These are phyloP conservation scores for Bovichtus variegatus DNA, from an alignment of 2,797 vertebrate species.

Conservation along the genomic window DNA sequence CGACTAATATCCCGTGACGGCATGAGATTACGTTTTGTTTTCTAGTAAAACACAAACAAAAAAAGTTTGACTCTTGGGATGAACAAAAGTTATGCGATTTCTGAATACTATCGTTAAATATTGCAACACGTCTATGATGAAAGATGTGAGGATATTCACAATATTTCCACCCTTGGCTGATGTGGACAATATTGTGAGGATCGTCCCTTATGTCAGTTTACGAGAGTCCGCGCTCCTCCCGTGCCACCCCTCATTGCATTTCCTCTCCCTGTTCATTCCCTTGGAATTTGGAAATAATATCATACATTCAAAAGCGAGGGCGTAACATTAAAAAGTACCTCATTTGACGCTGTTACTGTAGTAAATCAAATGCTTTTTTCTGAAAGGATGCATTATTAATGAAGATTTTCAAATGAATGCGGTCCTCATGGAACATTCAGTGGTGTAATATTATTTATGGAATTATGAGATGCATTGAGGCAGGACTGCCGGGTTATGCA, in stretches of 20 bases:
- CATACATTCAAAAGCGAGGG: neutral
- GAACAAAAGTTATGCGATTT: neutral
- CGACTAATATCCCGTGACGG: neutral
- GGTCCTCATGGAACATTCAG: constrained; percentile 22
- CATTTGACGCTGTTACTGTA: neutral
- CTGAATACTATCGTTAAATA: neutral
- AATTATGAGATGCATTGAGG: neutral
- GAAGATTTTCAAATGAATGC: neutral
- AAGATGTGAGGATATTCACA: neutral
- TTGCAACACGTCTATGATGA: neutral
- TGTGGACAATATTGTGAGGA: too few species aligned
- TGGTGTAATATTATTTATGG: constrained; percentile 22
- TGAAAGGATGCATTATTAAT: constrained; percentile 20
- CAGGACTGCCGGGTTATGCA: neutral
- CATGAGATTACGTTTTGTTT: neutral
- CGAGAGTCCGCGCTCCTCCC: neutral
- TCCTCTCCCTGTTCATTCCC: neutral
- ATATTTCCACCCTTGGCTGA: too few species aligned
- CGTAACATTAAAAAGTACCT: neutral
- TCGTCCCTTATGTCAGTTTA: too few species aligned
- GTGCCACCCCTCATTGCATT: neutral
- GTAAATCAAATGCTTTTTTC: constrained; percentile 1
- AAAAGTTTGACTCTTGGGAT: neutral
- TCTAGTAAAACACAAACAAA: neutral
- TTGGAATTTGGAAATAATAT: neutral